These are phyloP conservation scores for Drosophila sechellia DNA, from an alignment of 1,140 invertebrate species.

Conservation along the genomic window DNA sequence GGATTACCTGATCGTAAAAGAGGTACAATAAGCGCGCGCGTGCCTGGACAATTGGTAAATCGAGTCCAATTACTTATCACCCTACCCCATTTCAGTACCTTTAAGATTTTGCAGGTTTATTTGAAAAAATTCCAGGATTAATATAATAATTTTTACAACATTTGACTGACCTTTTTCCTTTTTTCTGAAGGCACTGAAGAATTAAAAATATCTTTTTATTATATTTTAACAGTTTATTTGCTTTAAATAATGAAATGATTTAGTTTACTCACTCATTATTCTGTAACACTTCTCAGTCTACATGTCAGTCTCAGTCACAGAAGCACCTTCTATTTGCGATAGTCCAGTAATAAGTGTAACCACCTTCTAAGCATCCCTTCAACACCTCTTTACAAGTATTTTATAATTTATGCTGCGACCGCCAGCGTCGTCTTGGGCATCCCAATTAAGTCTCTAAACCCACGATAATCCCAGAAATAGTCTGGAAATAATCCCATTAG, in stretches of 20 bases:
- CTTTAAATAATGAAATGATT: background rate
- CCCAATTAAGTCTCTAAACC: slow-evolving; percentile 38
- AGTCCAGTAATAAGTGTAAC: slow-evolving; percentile 5
- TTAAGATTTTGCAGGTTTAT: background rate
- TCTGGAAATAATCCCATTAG: slow-evolving; percentile 30
- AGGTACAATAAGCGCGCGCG: slow-evolving; percentile 14
- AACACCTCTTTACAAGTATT: background rate
- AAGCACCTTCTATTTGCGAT: background rate
- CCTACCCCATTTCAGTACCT: background rate
- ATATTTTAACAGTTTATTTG: background rate
- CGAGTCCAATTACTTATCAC: slow-evolving; percentile 4
- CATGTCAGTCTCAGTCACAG: too few relatives aligned
- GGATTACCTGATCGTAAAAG: slow-evolving; percentile 21
- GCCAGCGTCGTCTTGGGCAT: slow-evolving; percentile 12
- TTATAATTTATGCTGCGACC: slow-evolving; percentile 24
- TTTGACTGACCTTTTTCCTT: background rate
- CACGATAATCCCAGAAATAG: slow-evolving; percentile 16
- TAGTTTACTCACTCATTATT: too few relatives aligned
- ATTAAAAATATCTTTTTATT: background rate
- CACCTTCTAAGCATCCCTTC: background rate
- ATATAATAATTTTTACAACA: slow-evolving; percentile 27
- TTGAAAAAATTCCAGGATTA: slow-evolving; percentile 7
- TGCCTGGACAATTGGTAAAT: slow-evolving; percentile 33
- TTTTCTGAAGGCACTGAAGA: background rate
- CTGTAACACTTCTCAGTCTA: too few relatives aligned